Percentiles rank a stretch among this genome's conserved stretches.
Evolutionary conservation across 2,888 invertebrate species (phyloP).

Genomic region (Tromatobia lineatoria): DNA sequence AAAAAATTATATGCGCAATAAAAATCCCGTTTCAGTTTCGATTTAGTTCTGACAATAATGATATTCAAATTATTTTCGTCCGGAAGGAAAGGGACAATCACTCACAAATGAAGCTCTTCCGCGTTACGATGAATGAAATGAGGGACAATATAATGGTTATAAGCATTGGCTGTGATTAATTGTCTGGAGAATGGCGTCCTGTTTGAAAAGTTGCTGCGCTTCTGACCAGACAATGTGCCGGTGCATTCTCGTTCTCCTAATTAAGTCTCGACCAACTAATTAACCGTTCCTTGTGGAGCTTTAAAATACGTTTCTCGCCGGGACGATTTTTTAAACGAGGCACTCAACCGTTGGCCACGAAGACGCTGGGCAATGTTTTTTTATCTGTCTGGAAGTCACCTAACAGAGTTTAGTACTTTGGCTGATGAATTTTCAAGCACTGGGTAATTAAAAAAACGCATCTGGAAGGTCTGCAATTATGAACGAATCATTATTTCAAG

Average conservation of each 20-base stretch:
- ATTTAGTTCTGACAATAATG: not conserved
- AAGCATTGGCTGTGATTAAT: constrained; percentile 18
- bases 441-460: not conserved
- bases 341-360: not conserved
- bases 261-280: constrained; percentile 21
- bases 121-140: not conserved
- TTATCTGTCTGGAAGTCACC: not conserved
- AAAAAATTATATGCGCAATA: not conserved
- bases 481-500: constrained; percentile 3
- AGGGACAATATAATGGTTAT: not conserved
- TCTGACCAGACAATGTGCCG: constrained; percentile 22
- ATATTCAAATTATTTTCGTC: not conserved
- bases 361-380: not conserved
- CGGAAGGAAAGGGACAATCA: not conserved
- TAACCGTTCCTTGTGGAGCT: constrained; percentile 1
- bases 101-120: not conserved
- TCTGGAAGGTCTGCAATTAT: not conserved
- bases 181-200: not conserved
- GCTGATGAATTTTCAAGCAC: constrained; percentile 16
- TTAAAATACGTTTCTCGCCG: constrained; percentile 4
- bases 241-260: constrained; percentile 20
- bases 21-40: not conserved
- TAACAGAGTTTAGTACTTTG: not conserved
- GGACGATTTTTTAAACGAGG: not conserved
- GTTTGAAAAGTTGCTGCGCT: constrained; percentile 3